phyloP scores from a whole-genome alignment of 2,888 invertebrate genomes.

The Corythucha ciliata region DNA sequence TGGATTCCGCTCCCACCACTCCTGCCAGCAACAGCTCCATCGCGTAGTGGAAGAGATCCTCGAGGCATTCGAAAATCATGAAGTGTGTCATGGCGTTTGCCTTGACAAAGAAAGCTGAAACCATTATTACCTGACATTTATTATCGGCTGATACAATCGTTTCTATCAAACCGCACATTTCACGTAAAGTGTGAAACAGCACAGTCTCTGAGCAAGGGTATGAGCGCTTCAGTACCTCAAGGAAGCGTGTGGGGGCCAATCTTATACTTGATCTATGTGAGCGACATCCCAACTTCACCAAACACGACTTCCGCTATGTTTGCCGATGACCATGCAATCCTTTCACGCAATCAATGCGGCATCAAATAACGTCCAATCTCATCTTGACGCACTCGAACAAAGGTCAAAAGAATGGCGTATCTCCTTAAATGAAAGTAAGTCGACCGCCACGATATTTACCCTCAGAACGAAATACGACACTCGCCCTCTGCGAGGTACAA shows the following conservation, averaged over 20 bases:
- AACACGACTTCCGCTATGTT: slow-evolving; percentile 8
- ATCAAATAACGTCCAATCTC: no score
- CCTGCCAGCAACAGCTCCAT: slow-evolving; percentile 3
- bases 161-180: slow-evolving; percentile 1
- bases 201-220: background rate
- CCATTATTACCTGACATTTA: background rate
- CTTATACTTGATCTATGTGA: slow-evolving; percentile 9
- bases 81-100: no score
- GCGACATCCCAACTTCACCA: background rate
- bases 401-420: no score
- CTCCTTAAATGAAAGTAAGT: no score
- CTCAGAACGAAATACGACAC: no score
- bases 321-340: slow-evolving; percentile 11
- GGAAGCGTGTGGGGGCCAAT: slow-evolving; percentile 14
- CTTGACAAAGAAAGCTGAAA: background rate
- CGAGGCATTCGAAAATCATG: background rate
- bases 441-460: no score
- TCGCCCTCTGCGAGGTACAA: no score
- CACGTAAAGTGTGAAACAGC: slow-evolving; percentile 1
- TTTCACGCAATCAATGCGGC: slow-evolving; percentile 2
- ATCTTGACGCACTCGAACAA: no score
- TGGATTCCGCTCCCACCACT: background rate
- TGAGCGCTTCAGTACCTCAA: slow-evolving; percentile 5
- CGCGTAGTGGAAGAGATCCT: slow-evolving; percentile 1
- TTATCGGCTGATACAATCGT: slow-evolving; percentile 1